Percentiles rank a stretch among this genome's conserved stretches.
These are phyloP conservation scores for Saguinus midas DNA, from an alignment of 2,113 vertebrate genomes.

Conservation along the genomic window DNA sequence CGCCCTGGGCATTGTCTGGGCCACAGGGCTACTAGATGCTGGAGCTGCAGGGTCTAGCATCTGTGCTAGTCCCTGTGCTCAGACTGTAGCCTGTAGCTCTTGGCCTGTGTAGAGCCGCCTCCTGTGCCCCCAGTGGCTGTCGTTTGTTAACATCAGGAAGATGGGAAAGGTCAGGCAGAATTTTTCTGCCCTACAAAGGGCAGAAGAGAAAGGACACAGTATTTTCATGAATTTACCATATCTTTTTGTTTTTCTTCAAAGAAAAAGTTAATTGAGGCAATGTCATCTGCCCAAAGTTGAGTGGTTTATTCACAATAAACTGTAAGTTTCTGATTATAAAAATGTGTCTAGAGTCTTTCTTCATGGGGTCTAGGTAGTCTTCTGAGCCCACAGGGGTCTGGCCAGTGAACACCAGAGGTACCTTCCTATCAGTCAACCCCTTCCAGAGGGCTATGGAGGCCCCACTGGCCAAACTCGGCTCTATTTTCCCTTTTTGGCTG, in stretches of 20 bases:
- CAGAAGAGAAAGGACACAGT: slow-evolving; percentile 30
- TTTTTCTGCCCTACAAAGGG: slow-evolving; percentile 54
- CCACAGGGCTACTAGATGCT: slow-evolving; percentile 59
- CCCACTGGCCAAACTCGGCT: neutral
- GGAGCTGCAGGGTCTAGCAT: slow-evolving; percentile 44
- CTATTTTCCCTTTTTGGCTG: neutral
- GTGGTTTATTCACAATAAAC: slow-evolving; percentile 85
- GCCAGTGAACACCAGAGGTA: neutral
- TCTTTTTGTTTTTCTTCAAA: slow-evolving; percentile 71
- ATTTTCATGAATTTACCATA: slow-evolving; percentile 67
- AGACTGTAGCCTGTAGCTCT: slow-evolving; percentile 58
- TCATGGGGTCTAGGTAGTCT: neutral
- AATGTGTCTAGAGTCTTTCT: slow-evolving; percentile 56
- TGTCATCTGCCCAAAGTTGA: slow-evolving; percentile 72
- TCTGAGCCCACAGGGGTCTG: neutral
- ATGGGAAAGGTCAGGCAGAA: slow-evolving; percentile 36
- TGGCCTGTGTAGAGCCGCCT: slow-evolving; percentile 75
- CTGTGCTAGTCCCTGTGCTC: slow-evolving; percentile 51
- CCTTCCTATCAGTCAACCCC: neutral
- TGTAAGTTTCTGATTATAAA: slow-evolving; percentile 82
- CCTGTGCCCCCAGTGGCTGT: slow-evolving; percentile 36
- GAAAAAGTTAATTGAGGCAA: slow-evolving; percentile 69
- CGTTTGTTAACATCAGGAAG: slow-evolving; percentile 48
- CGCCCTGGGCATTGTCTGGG: slow-evolving; percentile 61
- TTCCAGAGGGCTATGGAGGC: neutral